Evolutionary conservation across 1,140 invertebrate genomes (phyloP).

Genomic region (Hycleus cichorii): DNA sequence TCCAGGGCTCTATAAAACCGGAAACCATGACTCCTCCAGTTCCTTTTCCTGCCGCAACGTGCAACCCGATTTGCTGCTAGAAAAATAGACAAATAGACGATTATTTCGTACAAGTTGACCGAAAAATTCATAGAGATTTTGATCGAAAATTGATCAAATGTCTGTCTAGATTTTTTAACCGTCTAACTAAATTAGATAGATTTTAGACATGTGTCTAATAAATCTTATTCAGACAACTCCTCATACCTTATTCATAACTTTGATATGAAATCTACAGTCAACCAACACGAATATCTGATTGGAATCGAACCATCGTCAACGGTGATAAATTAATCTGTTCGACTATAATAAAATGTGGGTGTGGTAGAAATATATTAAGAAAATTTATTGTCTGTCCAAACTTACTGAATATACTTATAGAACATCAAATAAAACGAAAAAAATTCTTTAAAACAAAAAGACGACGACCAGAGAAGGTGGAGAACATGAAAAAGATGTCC

Average conservation of each 20-base stretch:
- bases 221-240: conserved; percentile 24
- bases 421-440: too few species aligned
- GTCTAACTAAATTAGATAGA: conserved; percentile 23
- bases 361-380: conserved; percentile 29
- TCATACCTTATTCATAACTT: conserved; percentile 26
- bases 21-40: conserved; percentile 26
- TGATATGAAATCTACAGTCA: conserved; percentile 27
- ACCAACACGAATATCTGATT: too few species aligned
- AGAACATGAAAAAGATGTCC: not conserved
- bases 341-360: conserved; percentile 27
- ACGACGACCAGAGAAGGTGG: conserved; percentile 18
- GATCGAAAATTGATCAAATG: too few species aligned
- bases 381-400: conserved; percentile 31
- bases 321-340: not conserved
- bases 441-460: too few species aligned
- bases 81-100: too few species aligned
- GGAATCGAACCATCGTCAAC: too few species aligned
- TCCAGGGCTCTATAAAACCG: conserved; percentile 20
- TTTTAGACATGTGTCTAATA: conserved; percentile 25
- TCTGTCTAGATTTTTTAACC: too few species aligned
- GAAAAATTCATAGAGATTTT: too few species aligned
- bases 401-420: conserved; percentile 19
- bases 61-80: conserved; percentile 2
- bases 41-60: conserved; percentile 24
- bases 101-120: too few species aligned